Conservation (phyloP, 1,140 invertebrate genomes). For the Drosophila ohnishii region DNA sequence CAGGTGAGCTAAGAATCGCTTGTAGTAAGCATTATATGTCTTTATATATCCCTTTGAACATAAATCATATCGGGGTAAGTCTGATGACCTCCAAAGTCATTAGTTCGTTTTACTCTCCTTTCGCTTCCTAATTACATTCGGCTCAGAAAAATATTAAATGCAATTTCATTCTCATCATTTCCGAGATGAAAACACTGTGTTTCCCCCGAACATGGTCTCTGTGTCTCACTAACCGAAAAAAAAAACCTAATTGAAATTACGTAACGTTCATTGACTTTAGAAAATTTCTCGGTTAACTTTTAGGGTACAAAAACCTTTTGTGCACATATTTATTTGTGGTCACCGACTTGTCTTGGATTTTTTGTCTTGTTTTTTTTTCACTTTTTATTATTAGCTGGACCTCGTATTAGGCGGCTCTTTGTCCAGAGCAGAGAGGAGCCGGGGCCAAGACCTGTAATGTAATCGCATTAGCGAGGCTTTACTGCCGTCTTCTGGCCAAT, state of each 20-base stretch:
- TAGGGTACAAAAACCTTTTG: slow-evolving; percentile 22
- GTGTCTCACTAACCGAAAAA: slow-evolving; percentile 23
- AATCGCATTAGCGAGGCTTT: slow-evolving; percentile 76
- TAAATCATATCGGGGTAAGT: slow-evolving; percentile 48
- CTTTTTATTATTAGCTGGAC: slow-evolving; percentile 75
- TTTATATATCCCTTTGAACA: background rate
- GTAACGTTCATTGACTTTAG: slow-evolving; percentile 79
- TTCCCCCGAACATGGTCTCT: background rate
- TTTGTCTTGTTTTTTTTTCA: slow-evolving; percentile 63
- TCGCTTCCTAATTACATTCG: slow-evolving; percentile 60
- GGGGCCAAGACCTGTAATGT: slow-evolving; percentile 66
- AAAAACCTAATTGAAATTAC: slow-evolving; percentile 80
- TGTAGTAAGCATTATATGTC: background rate
- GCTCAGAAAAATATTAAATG: slow-evolving; percentile 67
- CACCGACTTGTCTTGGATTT: slow-evolving; percentile 20
- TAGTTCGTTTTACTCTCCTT: slow-evolving; percentile 26
- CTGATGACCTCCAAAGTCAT: slow-evolving; percentile 49
- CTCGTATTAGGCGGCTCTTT: slow-evolving; percentile 64
- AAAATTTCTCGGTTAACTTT: slow-evolving; percentile 55
- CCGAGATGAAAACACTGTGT: slow-evolving; percentile 37
- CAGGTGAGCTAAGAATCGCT: slow-evolving; percentile 41
- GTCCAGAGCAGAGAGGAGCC: background rate
- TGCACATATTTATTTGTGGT: slow-evolving; percentile 42
- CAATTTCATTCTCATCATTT: slow-evolving; percentile 80
- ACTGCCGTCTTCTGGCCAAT: slow-evolving; percentile 56